These are phyloP conservation scores for Adoxophyes honmai DNA, from an alignment of 1,140 invertebrate genomes.

Conservation along the genomic window DNA sequence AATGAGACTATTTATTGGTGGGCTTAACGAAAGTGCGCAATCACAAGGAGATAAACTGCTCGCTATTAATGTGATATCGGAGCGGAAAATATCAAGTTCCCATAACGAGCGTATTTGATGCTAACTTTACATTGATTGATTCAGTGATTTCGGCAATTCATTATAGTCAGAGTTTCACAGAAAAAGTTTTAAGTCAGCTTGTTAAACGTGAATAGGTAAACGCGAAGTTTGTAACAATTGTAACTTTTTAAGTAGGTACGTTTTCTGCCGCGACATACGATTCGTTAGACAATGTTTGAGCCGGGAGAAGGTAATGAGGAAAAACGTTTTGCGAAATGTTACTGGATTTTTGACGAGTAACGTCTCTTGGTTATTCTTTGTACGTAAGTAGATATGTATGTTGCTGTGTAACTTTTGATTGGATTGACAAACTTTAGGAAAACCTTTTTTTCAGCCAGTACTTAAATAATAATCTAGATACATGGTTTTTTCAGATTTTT, in stretches of 20 bases:
- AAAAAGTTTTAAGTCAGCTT: neutral
- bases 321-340: slow-evolving; percentile 44
- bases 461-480: no score
- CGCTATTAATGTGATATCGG: neutral
- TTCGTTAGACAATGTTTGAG: slow-evolving; percentile 32
- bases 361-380: no score
- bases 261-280: slow-evolving; percentile 24
- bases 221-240: neutral
- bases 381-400: no score
- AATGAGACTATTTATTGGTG: neutral
- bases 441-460: no score
- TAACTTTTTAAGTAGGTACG: slow-evolving; percentile 12
- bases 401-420: no score
- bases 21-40: neutral
- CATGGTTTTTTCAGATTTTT: no score
- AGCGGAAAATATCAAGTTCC: neutral
- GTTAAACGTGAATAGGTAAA: neutral
- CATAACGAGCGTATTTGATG: no score
- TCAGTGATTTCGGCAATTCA: no score
- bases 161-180: no score
- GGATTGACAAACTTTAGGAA: no score
- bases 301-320: slow-evolving; percentile 42
- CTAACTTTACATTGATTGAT: no score
- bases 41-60: neutral
- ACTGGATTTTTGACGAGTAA: no score